Conservation (phyloP, 2,888 invertebrate species). For the Limenitis camilla region DNA sequence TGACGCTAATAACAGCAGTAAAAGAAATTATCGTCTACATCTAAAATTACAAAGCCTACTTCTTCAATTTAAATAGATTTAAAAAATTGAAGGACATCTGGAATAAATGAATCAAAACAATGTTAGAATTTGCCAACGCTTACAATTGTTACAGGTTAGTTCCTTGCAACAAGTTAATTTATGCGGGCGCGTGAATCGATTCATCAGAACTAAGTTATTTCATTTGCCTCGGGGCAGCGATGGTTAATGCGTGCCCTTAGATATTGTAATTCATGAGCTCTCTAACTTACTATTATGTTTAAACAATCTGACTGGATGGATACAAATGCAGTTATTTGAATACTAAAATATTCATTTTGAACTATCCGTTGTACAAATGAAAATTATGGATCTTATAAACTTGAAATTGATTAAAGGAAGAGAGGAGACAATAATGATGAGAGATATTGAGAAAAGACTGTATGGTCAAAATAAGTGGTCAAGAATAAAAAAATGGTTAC, state of each 20-base stretch:
- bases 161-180: slow-evolving; percentile 53
- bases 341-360: too few species aligned
- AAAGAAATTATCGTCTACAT: too few species aligned
- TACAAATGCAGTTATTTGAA: neutral
- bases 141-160: slow-evolving; percentile 32
- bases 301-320: slow-evolving; percentile 7
- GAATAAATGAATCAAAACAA: neutral
- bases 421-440: too few species aligned
- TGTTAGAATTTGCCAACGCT: slow-evolving; percentile 28
- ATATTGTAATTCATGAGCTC: slow-evolving; percentile 18
- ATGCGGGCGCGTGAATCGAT: slow-evolving; percentile 45
- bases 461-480: too few species aligned
- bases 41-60: too few species aligned
- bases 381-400: too few species aligned
- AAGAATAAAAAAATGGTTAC: too few species aligned
- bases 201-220: slow-evolving; percentile 34
- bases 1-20: too few species aligned
- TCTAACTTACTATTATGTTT: slow-evolving; percentile 13
- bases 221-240: slow-evolving; percentile 24
- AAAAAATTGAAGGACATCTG: too few species aligned
- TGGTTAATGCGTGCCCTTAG: slow-evolving; percentile 24
- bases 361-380: neutral
- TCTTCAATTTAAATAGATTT: too few species aligned
- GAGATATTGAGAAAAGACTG: too few species aligned
- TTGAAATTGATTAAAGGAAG: too few species aligned